Base-by-base conservation (phyloP, 2,797 vertebrate genomes). In the Oreochromis mossambicus region DNA sequence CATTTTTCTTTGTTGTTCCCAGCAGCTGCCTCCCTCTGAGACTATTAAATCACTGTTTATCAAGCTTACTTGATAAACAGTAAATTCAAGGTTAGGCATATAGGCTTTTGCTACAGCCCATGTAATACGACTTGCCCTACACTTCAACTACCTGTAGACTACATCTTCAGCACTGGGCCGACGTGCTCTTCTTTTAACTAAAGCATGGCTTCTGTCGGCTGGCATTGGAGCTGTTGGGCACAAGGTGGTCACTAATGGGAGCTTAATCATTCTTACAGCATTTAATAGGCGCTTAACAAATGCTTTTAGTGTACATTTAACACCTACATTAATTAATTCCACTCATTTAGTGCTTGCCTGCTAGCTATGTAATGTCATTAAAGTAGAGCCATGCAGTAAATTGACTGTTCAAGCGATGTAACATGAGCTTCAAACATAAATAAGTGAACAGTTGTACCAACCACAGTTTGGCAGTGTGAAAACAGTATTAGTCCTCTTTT, bases 291-390 rank as follows among this genome's bases (percentile, higher is more conserved):
- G 34, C 83, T 84, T 77, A 81, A 76, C 79, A 82, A 83, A 82
- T 79, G 78, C 78, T 83, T 89, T 77, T 52, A 79, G 77, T 83
- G 61, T 34, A 52, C 73, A 79, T 81, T 80, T 88, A 77, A 52
- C 78, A 48, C 41, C 52, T 75, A 55, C 81, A 89, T 83, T 78
- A 80, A 90, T 88, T 84, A 83, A 81, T 90, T 82, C 58, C 32
- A 80, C 76, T 77, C 81, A 89, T 82, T 86, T 87, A 80, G 46
- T 70, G 61, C 52, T 76, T 86, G 73, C 77, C 79, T 81, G 80
- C 75, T 76, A 80, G 85, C 81, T 58, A 55, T 77, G 86, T 79
- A 86, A 84, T 84, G 83, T 82, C 52, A 85, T 80, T 87, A 83
- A 90, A 79, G 54, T 82, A 52, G 52, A 76, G 58, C 38, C 41